Percentiles rank a stretch among this genome's conserved stretches.
These are phyloP conservation scores for Ellobius talpinus DNA, from an alignment of 2,113 vertebrate genomes.

Conservation along the genomic window DNA sequence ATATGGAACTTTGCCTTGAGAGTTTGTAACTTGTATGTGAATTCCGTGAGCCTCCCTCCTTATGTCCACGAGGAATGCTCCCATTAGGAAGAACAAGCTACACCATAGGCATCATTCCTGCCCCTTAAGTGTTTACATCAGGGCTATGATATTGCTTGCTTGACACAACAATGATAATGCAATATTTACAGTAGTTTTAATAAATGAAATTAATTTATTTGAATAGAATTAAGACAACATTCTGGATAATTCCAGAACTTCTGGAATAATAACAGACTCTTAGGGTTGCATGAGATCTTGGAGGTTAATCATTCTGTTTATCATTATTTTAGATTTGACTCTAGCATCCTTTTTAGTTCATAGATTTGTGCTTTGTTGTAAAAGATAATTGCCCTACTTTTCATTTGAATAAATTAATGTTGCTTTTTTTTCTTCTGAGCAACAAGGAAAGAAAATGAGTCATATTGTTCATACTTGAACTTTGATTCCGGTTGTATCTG, in stretches of 20 bases:
- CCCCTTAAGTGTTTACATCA: not conserved
- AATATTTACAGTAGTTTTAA: not conserved
- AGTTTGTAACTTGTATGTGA: not conserved
- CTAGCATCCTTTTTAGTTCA: not conserved
- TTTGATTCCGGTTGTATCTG: not conserved
- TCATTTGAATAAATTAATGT: not conserved
- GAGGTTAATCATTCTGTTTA: not conserved
- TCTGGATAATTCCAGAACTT: not conserved
- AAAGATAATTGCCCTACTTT: not conserved
- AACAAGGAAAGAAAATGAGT: not conserved
- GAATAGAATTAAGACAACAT: not conserved
- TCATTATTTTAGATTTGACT: not conserved
- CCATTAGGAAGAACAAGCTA: not conserved
- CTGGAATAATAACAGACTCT: not conserved
- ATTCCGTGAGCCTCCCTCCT: not conserved
- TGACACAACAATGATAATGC: not conserved
- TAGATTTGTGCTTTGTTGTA: not conserved
- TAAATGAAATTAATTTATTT: not conserved
- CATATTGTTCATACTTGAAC: not conserved
- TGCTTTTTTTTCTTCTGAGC: not conserved
- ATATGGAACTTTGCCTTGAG: not conserved
- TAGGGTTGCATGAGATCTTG: not conserved
- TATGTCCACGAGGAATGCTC: not conserved
- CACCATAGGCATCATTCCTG: not conserved
- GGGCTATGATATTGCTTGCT: not conserved